phyloP scores from a whole-genome alignment of 2,113 vertebrate species.

The Spilogale gracilis region DNA sequence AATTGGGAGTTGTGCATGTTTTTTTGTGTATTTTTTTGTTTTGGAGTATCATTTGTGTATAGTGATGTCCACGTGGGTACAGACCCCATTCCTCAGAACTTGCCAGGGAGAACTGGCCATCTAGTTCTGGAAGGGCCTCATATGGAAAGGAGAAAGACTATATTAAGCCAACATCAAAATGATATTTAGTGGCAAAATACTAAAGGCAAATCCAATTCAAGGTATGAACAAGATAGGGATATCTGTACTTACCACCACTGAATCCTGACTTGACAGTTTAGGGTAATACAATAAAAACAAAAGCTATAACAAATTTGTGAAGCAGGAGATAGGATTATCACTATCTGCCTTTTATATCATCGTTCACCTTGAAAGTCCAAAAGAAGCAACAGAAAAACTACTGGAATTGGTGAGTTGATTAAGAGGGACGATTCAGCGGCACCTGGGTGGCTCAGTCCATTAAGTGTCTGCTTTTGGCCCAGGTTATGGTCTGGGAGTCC shows the following conservation, averaged over 20 bases:
- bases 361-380: background rate
- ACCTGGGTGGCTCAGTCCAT: background rate
- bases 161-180: background rate
- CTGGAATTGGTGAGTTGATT: background rate
- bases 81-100: background rate
- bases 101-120: background rate
- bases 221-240: background rate
- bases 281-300: background rate
- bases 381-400: background rate
- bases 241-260: background rate
- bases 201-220: background rate
- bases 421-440: background rate
- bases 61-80: background rate
- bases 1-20: background rate
- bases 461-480: background rate
- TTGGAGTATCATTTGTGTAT: background rate
- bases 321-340: background rate
- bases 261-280: background rate
- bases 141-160: background rate
- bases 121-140: background rate
- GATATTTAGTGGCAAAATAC: background rate
- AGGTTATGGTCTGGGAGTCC: background rate
- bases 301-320: background rate
- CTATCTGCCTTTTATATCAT: background rate
- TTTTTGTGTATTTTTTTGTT: background rate